These are phyloP conservation scores for Huso huso DNA, from an alignment of 2,797 vertebrate species.

Conservation along the genomic window DNA sequence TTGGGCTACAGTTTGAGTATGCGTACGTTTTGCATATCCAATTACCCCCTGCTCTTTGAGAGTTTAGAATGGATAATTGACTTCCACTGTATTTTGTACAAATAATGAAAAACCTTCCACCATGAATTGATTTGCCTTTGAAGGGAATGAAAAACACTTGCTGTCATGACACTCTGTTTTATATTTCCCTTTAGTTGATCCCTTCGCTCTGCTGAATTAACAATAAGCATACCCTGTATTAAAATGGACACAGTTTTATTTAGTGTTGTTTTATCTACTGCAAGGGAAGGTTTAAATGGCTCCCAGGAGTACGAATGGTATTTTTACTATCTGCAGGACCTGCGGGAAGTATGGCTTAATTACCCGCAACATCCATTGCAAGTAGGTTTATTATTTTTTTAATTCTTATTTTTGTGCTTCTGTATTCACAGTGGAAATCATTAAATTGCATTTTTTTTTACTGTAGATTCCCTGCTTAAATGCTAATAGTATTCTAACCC, in stretches of 20 bases:
- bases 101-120: too few species aligned
- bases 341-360: constrained; percentile 96
- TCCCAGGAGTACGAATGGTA: constrained; percentile 50
- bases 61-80: too few species aligned
- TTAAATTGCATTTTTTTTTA: neutral
- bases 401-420: neutral
- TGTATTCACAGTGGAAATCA: neutral
- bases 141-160: neutral
- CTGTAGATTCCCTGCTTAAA: neutral
- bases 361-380: constrained; percentile 94
- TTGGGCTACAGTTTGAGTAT: too few species aligned
- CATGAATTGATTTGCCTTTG: neutral
- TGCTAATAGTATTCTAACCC: too few species aligned
- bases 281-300: constrained; percentile 37
- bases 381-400: constrained; percentile 54
- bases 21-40: too few species aligned
- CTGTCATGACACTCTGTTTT: neutral
- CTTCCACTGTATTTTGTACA: too few species aligned
- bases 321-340: constrained; percentile 71
- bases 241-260: constrained; percentile 26
- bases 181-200: neutral
- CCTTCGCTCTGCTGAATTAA: constrained; percentile 27
- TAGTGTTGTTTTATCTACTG: constrained; percentile 18
- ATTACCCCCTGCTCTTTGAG: too few species aligned
- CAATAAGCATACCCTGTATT: constrained; percentile 28